These are phyloP conservation scores for Bilobella aurantiaca DNA, from an alignment of 1,140 invertebrate genomes.

Conservation along the genomic window DNA sequence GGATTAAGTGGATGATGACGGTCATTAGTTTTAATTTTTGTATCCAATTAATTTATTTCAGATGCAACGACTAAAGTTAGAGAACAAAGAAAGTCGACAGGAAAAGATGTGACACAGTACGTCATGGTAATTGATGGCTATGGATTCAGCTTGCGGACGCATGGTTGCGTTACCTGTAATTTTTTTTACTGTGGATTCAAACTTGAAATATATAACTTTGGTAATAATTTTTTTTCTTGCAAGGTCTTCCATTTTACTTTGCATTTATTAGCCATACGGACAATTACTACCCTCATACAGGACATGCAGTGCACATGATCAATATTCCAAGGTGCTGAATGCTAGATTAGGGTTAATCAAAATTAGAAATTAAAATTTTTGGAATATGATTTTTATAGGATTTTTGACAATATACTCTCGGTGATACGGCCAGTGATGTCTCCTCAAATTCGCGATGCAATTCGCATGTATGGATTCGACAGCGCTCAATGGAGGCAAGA, in stretches of 20 bases:
- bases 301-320: neutral
- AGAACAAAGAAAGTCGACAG: neutral
- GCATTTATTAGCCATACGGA: neutral
- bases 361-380: neutral
- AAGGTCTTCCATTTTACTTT: conserved; percentile 1
- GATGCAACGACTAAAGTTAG: neutral
- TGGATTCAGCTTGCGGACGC: neutral
- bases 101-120: conserved; percentile 3
- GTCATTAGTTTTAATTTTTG: neutral
- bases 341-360: neutral
- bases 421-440: neutral
- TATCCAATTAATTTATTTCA: neutral
- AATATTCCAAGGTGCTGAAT: neutral
- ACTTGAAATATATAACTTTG: neutral
- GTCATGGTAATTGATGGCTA: conserved; percentile 1
- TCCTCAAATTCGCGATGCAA: neutral
- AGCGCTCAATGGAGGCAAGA: neutral
- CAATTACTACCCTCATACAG: neutral
- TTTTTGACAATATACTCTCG: neutral
- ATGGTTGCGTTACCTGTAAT: neutral
- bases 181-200: neutral
- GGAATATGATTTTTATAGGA: neutral
- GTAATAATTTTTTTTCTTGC: neutral
- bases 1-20: too few species aligned
- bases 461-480: conserved; percentile 5